A percentile compares a stretch with the other conserved stretches of the same genome.
Conservation (phyloP, 2,888 invertebrate genomes). For the Aradus depressus region DNA sequence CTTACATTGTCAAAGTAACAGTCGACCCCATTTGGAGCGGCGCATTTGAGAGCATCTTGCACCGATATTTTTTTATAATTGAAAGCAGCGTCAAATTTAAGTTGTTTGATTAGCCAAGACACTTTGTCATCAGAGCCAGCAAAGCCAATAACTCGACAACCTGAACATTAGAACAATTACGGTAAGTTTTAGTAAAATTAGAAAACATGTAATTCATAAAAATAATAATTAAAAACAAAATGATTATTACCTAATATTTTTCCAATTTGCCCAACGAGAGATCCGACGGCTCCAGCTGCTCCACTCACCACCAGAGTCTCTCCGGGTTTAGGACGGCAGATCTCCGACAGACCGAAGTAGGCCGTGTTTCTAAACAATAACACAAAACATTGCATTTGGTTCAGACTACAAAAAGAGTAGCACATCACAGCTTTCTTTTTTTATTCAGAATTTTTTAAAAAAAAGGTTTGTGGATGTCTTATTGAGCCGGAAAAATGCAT, state of each 20-base stretch:
- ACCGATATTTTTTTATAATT: slow-evolving; percentile 52
- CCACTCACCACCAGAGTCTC: slow-evolving; percentile 62
- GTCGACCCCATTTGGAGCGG: slow-evolving; percentile 57
- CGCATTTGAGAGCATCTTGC: slow-evolving; percentile 43
- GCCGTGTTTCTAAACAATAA: slow-evolving; percentile 50
- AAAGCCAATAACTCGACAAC: slow-evolving; percentile 57
- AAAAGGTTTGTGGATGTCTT: no score
- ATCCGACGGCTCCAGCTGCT: slow-evolving; percentile 70
- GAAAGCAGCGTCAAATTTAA: slow-evolving; percentile 55
- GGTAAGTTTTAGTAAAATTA: no score
- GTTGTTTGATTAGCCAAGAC: slow-evolving; percentile 50
- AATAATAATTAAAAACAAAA: neutral
- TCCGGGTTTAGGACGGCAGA: slow-evolving; percentile 57
- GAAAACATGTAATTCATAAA: neutral
- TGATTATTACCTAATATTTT: slow-evolving; percentile 48
- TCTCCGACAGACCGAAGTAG: slow-evolving; percentile 59
- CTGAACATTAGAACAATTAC: slow-evolving; percentile 35
- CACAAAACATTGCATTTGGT: no score
- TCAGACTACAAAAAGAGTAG: no score
- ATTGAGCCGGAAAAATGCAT: no score
- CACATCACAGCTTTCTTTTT: no score
- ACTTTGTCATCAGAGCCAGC: slow-evolving; percentile 61
- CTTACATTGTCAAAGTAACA: slow-evolving; percentile 68
- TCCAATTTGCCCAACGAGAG: slow-evolving; percentile 65
- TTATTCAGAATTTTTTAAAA: no score